These are phyloP conservation scores for Anodontia alba DNA, from an alignment of 2,888 invertebrate species.

Conservation along the genomic window DNA sequence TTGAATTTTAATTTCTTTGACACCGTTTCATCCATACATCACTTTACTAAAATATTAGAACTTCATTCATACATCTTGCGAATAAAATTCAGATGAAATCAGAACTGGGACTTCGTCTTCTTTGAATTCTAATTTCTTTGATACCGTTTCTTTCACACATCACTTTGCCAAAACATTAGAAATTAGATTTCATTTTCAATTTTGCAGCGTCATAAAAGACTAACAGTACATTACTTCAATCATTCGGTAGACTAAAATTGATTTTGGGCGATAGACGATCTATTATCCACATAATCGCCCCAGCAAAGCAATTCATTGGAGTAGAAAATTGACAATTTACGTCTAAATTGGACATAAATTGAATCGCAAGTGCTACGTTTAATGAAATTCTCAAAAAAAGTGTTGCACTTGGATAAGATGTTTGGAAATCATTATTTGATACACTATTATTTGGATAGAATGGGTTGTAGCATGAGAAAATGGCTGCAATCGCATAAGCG, in stretches of 20 bases:
- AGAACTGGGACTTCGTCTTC: no score
- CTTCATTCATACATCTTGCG: no score
- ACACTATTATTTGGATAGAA: no score
- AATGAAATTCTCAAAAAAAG: neutral
- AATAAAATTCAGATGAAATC: no score
- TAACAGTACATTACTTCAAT: neutral
- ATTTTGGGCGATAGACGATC: neutral
- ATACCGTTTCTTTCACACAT: neutral
- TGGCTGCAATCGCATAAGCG: neutral
- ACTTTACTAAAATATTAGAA: no score
- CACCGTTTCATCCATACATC: no score
- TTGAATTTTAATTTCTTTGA: no score
- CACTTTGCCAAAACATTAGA: neutral
- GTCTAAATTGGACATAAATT: constrained; percentile 56
- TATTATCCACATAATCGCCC: constrained; percentile 19
- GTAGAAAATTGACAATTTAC: constrained; percentile 62
- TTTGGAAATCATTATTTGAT: no score
- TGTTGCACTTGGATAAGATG: neutral
- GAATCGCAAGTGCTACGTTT: constrained; percentile 42
- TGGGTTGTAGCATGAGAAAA: neutral
- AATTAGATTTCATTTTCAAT: neutral
- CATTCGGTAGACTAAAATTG: constrained; percentile 12
- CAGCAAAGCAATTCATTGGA: constrained; percentile 39
- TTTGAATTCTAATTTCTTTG: no score
- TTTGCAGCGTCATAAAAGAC: neutral